phyloP scores from a whole-genome alignment of 2,797 vertebrate genomes.

The Tauraco hartlaubi region DNA sequence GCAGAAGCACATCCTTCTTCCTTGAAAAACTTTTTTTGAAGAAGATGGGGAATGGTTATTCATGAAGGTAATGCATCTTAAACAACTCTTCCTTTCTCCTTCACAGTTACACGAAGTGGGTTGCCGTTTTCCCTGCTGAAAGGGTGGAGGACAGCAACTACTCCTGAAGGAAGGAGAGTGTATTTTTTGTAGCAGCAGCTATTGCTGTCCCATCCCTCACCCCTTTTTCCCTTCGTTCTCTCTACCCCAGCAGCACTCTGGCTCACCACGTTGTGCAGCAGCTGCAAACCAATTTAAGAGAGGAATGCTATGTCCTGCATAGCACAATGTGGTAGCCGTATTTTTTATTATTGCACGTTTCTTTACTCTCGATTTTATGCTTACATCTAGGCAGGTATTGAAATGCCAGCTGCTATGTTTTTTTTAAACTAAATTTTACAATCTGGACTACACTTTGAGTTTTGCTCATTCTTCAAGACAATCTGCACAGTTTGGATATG shows the following conservation, averaged over 20 bases:
- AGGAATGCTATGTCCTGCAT: neutral
- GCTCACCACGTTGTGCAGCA: neutral
- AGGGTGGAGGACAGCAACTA: neutral
- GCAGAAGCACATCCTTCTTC: neutral
- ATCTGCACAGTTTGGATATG: neutral
- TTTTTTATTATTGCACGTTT: neutral
- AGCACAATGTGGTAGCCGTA: neutral
- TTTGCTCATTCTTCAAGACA: neutral
- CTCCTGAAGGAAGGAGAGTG: neutral
- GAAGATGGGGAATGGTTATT: neutral
- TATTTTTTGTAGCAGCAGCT: neutral
- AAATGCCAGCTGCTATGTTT: neutral
- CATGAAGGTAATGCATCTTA: neutral
- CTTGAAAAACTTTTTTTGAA: neutral
- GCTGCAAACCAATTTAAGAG: neutral
- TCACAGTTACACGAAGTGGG: rapidly evolving
- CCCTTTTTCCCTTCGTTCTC: neutral
- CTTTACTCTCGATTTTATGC: neutral
- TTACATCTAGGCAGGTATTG: neutral
- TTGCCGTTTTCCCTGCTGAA: neutral
- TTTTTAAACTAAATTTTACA: neutral
- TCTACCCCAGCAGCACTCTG: neutral
- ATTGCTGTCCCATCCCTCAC: neutral
- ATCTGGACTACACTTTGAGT: neutral
- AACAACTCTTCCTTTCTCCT: neutral